Evolutionary conservation across 2,888 invertebrate genomes (phyloP), one percentile per base, ranked within the genome.

Genomic region (Meteorus cinctellus): DNA sequence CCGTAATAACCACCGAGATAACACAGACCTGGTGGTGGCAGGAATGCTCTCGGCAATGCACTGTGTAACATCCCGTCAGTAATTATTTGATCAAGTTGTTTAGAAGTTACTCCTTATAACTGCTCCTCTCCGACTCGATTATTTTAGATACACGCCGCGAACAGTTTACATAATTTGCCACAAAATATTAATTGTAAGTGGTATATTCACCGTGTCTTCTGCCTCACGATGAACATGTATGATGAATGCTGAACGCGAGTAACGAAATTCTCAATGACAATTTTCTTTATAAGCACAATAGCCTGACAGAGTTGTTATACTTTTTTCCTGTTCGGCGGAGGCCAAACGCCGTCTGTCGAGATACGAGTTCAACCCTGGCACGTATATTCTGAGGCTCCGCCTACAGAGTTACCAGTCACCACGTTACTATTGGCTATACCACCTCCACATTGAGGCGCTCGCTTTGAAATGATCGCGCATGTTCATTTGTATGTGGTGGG

Each of bases 261-360:
- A 16, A 55, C 8, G n/a, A 63, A 34, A 45, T 29, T 27, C 10
- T 31, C 27, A 63, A 10, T 72, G 8, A 8, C 48, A 19, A 31
- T 12, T 41, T 41, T 12, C 41, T 63, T 14, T 24, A 24, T n/a
- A 36, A 62, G 63, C 72, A 63, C 72, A 31, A 27, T 29, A 63
- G 63, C 72, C 72, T n/a, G 8, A 14, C 8, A 29, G 31, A n/a
- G 19, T 19, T 55, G n/a, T 19, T 24, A 55, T 19, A 55, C 6
- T 19, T 24, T 71, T 65, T 63, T 41, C 59, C 31, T 79, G 72
- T 81, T 82, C 86, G 86, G 86, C 88, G 86, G 82, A 86, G 83
- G 85, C 86, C 84, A 84, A 84, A 84, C 86, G 89, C 88, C 89
- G 88, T 87, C 83, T 89, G 88, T 83, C 82, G 76, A 75, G 77